Conservation (phyloP, 1,140 invertebrate genomes). For the Eubasilissa regina region DNA sequence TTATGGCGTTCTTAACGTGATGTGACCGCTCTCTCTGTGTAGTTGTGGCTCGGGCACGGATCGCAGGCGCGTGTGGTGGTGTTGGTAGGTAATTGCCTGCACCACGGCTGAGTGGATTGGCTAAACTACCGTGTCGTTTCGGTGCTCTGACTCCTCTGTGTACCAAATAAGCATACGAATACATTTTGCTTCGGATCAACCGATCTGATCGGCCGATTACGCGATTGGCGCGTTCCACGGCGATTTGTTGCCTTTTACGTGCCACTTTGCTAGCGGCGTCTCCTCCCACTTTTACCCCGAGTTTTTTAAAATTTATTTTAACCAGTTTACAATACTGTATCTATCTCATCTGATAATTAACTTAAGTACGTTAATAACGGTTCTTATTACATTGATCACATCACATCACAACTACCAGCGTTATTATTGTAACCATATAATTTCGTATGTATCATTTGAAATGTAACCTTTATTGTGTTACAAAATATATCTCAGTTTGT, state of each 20-base stretch:
- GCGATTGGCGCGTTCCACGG: conserved; percentile 11
- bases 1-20: not conserved
- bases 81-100: conserved; percentile 11
- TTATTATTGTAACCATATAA: too few relatives aligned
- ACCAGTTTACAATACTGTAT: too few relatives aligned
- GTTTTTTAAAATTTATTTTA: too few relatives aligned
- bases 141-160: conserved; percentile 10
- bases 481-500: too few relatives aligned
- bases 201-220: conserved; percentile 17
- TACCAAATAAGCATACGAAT: not conserved
- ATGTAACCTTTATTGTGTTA: too few relatives aligned
- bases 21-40: too few relatives aligned
- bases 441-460: too few relatives aligned
- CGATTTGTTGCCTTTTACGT: conserved; percentile 14
- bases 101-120: conserved; percentile 20
- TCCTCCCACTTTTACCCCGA: not conserved
- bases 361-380: too few relatives aligned
- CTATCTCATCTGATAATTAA: too few relatives aligned
- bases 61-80: not conserved
- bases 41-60: too few relatives aligned
- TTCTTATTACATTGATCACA: too few relatives aligned
- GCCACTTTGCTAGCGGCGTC: conserved; percentile 6
- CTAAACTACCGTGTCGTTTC: conserved; percentile 27
- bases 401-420: too few relatives aligned
- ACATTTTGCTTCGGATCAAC: not conserved